phyloP scores from a whole-genome alignment of 2,888 invertebrate species.

The Blastobasis adustella region DNA sequence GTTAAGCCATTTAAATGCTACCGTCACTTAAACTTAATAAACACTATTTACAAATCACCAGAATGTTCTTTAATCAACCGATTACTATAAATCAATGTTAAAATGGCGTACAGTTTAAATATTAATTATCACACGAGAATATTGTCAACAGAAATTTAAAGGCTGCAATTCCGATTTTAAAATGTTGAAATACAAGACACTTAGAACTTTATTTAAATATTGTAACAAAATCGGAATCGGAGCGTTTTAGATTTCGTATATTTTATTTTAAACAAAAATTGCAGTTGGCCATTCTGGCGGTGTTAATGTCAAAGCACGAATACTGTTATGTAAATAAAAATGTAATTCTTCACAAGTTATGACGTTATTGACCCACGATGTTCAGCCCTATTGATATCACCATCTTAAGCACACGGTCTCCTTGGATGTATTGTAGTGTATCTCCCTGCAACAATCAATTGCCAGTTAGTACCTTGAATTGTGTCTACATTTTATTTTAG shows the following conservation, averaged over 20 bases:
- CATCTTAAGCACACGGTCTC: constrained; percentile 61
- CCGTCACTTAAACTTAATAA: constrained; percentile 66
- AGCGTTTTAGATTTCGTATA: neutral
- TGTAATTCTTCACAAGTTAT: constrained; percentile 24
- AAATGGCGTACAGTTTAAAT: neutral
- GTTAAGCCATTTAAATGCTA: constrained; percentile 66
- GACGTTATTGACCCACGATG: constrained; percentile 17
- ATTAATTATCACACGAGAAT: constrained; percentile 4
- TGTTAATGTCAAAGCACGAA: constrained; percentile 65
- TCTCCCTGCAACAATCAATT: constrained; percentile 61
- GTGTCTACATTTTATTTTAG: too few relatives aligned
- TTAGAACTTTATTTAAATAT: neutral
- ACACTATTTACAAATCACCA: constrained; percentile 74
- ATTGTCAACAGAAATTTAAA: neutral
- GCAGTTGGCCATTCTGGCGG: constrained; percentile 65
- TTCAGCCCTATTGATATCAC: constrained; percentile 36
- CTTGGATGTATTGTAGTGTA: constrained; percentile 58
- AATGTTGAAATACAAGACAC: constrained; percentile 2
- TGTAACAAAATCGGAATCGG: neutral
- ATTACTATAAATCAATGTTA: neutral
- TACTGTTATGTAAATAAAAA: constrained; percentile 59
- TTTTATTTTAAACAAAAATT: constrained; percentile 29
- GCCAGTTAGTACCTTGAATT: constrained; percentile 2
- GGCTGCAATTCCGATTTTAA: neutral
- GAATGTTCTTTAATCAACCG: constrained; percentile 37